Evolutionary conservation across 37 sponge, comb jelly and placozoan genomes (phyloP).

Genomic region (Beroe forskalii): DNA sequence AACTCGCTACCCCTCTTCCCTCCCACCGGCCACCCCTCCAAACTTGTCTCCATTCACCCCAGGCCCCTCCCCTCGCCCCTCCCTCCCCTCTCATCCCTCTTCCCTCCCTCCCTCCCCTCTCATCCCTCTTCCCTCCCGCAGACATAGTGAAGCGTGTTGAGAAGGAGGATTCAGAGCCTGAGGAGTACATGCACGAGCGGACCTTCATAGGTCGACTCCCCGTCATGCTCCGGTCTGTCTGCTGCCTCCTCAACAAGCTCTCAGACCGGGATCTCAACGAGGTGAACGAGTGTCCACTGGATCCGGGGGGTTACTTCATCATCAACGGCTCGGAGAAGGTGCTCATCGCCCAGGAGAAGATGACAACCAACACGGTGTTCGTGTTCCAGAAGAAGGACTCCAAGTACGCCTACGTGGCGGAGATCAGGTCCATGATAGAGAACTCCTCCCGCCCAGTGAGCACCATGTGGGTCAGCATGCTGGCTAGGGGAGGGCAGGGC

Average conservation of each 20-base stretch:
- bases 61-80: not conserved
- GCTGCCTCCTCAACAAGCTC: constrained; percentile 89
- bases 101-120: constrained; percentile 58
- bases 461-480: constrained; percentile 95
- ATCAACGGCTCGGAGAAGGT: constrained; percentile 99
- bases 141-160: constrained; percentile 90
- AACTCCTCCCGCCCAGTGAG: constrained; percentile 98
- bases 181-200: constrained; percentile 74
- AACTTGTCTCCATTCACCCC: too few species aligned
- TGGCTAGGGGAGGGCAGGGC: constrained; percentile 87
- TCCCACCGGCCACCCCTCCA: too few species aligned
- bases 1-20: too few species aligned
- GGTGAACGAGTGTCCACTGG: constrained; percentile 98
- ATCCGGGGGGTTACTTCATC: constrained; percentile 98
- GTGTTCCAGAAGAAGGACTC: constrained; percentile 98
- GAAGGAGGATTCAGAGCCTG: constrained; percentile 75
- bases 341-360: constrained; percentile 99
- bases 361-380: constrained; percentile 99
- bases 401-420: constrained; percentile 96
- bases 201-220: constrained; percentile 99
- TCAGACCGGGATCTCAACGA: constrained; percentile 96
- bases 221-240: constrained; percentile 97
- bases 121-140: constrained; percentile 95
- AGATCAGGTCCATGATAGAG: constrained; percentile 98
- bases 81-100: too few species aligned